phyloP scores from a whole-genome alignment of 2,797 vertebrate genomes.

The Pseudochromis fuscus region DNA sequence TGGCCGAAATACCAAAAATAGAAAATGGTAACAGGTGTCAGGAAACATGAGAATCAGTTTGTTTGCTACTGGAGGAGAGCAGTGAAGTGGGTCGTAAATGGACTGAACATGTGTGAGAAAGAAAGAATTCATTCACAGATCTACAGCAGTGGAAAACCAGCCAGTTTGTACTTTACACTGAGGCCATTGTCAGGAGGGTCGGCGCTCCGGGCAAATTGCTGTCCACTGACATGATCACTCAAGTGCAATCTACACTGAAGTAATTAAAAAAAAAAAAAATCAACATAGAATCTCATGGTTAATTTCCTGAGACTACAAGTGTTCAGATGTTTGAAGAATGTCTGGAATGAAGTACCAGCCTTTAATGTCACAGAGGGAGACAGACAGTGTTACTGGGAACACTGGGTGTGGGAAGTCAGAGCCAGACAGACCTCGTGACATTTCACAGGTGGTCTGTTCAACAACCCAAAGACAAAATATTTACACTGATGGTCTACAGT shows the following conservation, averaged over 20 bases:
- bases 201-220: conserved; percentile 43
- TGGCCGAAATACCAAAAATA: conserved; percentile 55
- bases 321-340: conserved; percentile 59
- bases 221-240: conserved; percentile 54
- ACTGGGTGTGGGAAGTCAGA: background rate
- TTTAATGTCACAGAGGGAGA: conserved; percentile 20
- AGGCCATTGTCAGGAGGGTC: conserved; percentile 54
- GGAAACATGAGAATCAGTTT: conserved; percentile 56
- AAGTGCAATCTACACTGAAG: conserved; percentile 29
- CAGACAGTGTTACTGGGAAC: background rate
- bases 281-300: background rate
- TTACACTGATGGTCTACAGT: no score
- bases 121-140: conserved; percentile 58
- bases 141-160: conserved; percentile 28
- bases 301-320: conserved; percentile 5
- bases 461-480: no score
- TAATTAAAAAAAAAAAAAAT: conserved; percentile 3
- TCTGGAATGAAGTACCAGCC: conserved; percentile 55
- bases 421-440: no score
- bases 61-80: conserved; percentile 35
- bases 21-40: conserved; percentile 57
- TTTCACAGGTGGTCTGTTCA: no score
- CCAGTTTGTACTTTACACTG: conserved; percentile 48
- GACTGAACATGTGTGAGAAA: conserved; percentile 44
- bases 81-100: conserved; percentile 1